A percentile compares a stretch with the other conserved stretches of the same genome.
These are phyloP conservation scores for Smittia sp. DNA, from an alignment of 2,888 invertebrate species.

Conservation along the genomic window DNA sequence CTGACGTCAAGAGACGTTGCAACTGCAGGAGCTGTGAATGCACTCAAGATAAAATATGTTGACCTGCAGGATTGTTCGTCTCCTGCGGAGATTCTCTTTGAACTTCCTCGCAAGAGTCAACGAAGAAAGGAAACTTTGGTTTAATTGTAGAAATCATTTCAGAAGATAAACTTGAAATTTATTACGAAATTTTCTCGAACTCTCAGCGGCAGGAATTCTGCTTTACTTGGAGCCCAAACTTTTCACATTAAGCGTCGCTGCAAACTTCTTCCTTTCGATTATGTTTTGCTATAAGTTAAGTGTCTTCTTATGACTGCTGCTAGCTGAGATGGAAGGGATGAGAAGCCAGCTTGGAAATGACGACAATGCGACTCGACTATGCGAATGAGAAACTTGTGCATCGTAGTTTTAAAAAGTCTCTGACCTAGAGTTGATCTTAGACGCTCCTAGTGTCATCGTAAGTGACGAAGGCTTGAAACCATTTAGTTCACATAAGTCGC, in stretches of 20 bases:
- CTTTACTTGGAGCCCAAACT: not conserved
- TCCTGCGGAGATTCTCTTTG: too few species aligned
- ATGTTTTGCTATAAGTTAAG: slow-evolving; percentile 20
- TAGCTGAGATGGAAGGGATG: not conserved
- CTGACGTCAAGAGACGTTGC: too few species aligned
- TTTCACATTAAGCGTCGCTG: slow-evolving; percentile 33
- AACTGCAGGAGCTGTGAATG: too few species aligned
- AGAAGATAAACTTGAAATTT: slow-evolving; percentile 8
- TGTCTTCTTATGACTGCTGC: slow-evolving; percentile 35
- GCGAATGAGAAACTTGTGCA: not conserved
- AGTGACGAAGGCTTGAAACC: too few species aligned
- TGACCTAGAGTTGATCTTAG: too few species aligned
- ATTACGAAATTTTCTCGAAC: not conserved
- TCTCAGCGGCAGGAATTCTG: not conserved
- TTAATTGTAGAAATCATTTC: slow-evolving; percentile 8
- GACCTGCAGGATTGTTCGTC: too few species aligned
- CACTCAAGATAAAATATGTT: too few species aligned
- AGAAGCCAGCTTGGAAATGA: not conserved
- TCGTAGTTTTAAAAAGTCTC: too few species aligned
- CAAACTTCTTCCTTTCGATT: slow-evolving; percentile 13
- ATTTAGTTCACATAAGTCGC: too few species aligned
- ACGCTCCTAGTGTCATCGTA: too few species aligned
- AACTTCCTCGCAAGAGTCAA: not conserved
- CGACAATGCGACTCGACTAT: not conserved
- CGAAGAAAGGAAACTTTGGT: not conserved